These are phyloP conservation scores for Agriopis marginaria DNA, from an alignment of 2,888 invertebrate genomes.

Conservation along the genomic window DNA sequence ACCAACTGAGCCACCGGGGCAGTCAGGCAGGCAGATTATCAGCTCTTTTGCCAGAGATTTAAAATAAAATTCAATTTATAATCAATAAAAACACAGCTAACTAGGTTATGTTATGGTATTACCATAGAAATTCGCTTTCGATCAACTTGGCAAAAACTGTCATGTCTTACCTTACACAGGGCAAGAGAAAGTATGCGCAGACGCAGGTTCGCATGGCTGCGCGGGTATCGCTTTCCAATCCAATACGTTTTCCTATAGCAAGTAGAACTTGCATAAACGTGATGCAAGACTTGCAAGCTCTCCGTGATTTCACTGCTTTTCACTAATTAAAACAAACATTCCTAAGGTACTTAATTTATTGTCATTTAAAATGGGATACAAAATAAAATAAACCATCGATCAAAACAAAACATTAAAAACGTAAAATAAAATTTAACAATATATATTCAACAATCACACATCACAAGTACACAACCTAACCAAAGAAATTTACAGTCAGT, in stretches of 20 bases:
- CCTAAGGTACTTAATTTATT: slow-evolving; percentile 28
- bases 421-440: slow-evolving; percentile 18
- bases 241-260: slow-evolving; percentile 30
- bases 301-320: too few species aligned
- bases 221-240: slow-evolving; percentile 47
- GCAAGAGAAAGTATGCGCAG: slow-evolving; percentile 54
- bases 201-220: slow-evolving; percentile 34
- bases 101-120: not conserved
- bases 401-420: slow-evolving; percentile 30
- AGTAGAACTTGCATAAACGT: not conserved
- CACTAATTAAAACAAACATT: too few species aligned
- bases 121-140: slow-evolving; percentile 30
- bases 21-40: too few species aligned
- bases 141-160: slow-evolving; percentile 34
- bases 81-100: not conserved
- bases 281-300: slow-evolving; percentile 10
- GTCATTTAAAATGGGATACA: slow-evolving; percentile 28
- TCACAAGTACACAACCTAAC: slow-evolving; percentile 35
- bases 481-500: slow-evolving; percentile 15
- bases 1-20: too few species aligned
- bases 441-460: slow-evolving; percentile 32
- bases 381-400: slow-evolving; percentile 12
- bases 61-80: too few species aligned
- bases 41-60: too few species aligned
- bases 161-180: slow-evolving; percentile 33